These are phyloP conservation scores for Orbicella faveolata DNA, from an alignment of 64 coral and sea anemone genomes.

Conservation along the genomic window DNA sequence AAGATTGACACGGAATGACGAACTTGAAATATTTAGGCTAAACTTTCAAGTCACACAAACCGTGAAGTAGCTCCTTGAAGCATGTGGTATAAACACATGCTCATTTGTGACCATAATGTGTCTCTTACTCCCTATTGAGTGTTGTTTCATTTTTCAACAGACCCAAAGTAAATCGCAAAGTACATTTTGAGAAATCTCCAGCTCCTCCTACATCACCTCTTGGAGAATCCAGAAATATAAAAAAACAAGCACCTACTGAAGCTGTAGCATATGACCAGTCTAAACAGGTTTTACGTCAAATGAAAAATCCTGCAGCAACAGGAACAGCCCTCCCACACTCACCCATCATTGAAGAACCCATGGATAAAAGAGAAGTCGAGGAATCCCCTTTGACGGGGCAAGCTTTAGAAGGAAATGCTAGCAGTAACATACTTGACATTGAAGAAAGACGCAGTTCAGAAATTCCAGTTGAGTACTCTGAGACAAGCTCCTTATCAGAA, in stretches of 20 bases:
- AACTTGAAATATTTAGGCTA: too few relatives aligned
- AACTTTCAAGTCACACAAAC: too few relatives aligned
- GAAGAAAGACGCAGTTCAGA: not conserved
- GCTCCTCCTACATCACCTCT: not conserved
- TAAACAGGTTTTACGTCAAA: constrained; percentile 1
- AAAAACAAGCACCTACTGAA: not conserved
- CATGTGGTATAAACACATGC: not conserved
- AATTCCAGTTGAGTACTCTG: not conserved
- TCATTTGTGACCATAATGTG: not conserved
- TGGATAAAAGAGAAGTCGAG: not conserved
- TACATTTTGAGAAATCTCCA: constrained; percentile 25
- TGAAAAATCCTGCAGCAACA: not conserved
- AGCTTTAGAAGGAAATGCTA: not conserved
- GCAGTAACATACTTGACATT: not conserved
- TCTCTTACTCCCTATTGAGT: not conserved
- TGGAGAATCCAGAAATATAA: not conserved
- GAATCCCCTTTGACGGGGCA: not conserved
- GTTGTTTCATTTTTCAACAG: not conserved
- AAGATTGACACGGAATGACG: too few relatives aligned
- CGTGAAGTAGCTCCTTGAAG: too few relatives aligned
- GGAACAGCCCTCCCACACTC: not conserved
- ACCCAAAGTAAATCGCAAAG: not conserved
- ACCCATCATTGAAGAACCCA: not conserved
- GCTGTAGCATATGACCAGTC: not conserved
- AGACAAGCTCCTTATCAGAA: constrained; percentile 8